These are phyloP conservation scores for Callaeas wilsoni DNA, from an alignment of 2,113 vertebrate genomes.

Conservation along the genomic window DNA sequence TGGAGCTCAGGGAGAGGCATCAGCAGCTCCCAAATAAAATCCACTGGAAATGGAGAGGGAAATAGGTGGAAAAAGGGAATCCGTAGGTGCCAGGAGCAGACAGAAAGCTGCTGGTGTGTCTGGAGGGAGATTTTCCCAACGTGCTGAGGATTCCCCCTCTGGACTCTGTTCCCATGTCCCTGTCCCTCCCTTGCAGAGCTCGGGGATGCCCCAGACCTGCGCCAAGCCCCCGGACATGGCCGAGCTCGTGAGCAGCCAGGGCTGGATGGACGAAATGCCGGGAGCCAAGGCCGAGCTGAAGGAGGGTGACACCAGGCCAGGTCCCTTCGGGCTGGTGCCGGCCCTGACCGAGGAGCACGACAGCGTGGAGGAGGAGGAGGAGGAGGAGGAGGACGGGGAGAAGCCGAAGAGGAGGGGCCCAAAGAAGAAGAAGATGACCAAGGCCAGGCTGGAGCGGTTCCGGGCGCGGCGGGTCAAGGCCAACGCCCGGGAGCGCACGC, in stretches of 20 bases:
- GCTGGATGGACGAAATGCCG: slow-evolving; percentile 81
- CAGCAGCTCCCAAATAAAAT: accelerated
- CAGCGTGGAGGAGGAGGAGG: slow-evolving; percentile 71
- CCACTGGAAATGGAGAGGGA: accelerated
- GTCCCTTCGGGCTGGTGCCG: slow-evolving; percentile 68
- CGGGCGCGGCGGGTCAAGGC: slow-evolving; percentile 88
- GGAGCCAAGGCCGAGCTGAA: slow-evolving; percentile 79
- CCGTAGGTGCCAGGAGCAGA: accelerated
- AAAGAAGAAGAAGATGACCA: slow-evolving; percentile 99
- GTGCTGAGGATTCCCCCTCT: accelerated
- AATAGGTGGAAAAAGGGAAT: accelerated
- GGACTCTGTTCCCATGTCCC: accelerated
- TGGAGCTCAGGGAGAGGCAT: not conserved
- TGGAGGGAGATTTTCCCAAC: not conserved
- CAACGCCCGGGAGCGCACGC: slow-evolving; percentile 89
- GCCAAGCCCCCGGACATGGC: slow-evolving; percentile 76
- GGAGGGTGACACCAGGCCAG: slow-evolving; percentile 73
- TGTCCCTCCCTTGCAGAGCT: slow-evolving; percentile 62
- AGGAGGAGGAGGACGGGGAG: slow-evolving; percentile 71
- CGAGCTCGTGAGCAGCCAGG: slow-evolving; percentile 78
- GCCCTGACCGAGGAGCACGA: slow-evolving; percentile 76
- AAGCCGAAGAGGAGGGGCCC: slow-evolving; percentile 91
- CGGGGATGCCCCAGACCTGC: slow-evolving; percentile 83
- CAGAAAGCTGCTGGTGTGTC: accelerated
- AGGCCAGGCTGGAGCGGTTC: slow-evolving; percentile 90